Evolutionary conservation across 2,888 invertebrate species (phyloP), one percentile per base, ranked within the genome.

Genomic region (Anoplius nigerrimus): DNA sequence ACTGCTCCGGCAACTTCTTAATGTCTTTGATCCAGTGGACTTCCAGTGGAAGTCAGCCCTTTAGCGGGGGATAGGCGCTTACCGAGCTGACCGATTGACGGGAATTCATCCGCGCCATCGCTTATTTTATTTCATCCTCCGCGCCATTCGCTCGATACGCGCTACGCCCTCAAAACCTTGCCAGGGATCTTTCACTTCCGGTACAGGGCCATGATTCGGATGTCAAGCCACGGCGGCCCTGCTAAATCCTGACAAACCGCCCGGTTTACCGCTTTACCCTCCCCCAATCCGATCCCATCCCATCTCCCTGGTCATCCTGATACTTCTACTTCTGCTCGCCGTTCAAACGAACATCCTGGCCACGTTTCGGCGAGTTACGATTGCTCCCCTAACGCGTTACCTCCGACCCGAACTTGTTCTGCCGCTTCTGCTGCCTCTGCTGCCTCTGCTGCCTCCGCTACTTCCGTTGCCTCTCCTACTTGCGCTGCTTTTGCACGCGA

Each of bases 221-320:
- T 13, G 18, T 52, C 20, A 21, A n/a, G 61, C 45, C 52, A 62
- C 64, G 22, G 27, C n/a, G 53, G 61, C 45, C 54, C 46, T n/a
- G 24, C 46, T 58, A 69, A 60, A 74, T 66, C 59, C 63, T 65
- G 59, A 71, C 66, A 69, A 74, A 75, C 71, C 76, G 68, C 57
- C 66, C 66, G 72, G 71, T 74, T 70, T 67, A 53, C 66, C 48
- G 34, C 27, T 34, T 45, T 48, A 45, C 55, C 57, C 11, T 66
- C 13, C 52, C 53, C 45, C 55, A 52, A n/a, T n/a, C n/a, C n/a
- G n/a, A n/a, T n/a, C n/a, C n/a, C n/a, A n/a, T n/a, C n/a, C n/a
- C n/a, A n/a, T n/a, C n/a, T 24, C 34, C 11, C 34, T 34, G 34
- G 27, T 53, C 60, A 58, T 48, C 57, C 54, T 24, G 11, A 34